phyloP scores from a whole-genome alignment of 1,140 invertebrate species.

The Penaeus indicus region DNA sequence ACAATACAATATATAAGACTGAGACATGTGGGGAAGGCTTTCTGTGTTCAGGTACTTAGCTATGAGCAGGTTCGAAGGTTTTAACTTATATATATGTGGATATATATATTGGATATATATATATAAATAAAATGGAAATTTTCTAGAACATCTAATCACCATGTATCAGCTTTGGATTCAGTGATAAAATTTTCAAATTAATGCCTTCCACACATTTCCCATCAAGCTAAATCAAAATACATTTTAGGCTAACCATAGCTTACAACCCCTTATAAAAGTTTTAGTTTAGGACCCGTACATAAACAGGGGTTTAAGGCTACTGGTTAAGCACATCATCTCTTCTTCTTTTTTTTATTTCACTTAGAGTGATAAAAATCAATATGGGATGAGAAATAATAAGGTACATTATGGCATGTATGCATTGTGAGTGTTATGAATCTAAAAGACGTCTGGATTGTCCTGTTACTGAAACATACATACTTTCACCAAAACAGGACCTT shows the following conservation, averaged over 20 bases:
- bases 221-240: slow-evolving; percentile 15
- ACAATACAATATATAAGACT: slow-evolving; percentile 25
- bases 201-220: slow-evolving; percentile 49
- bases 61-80: slow-evolving; percentile 40
- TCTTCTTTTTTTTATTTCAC: slow-evolving; percentile 22
- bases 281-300: slow-evolving; percentile 48
- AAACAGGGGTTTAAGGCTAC: slow-evolving; percentile 38
- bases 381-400: slow-evolving; percentile 15
- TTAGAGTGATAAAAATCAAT: slow-evolving; percentile 7
- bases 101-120: neutral
- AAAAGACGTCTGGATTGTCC: slow-evolving; percentile 36
- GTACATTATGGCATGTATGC: neutral
- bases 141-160: slow-evolving; percentile 28
- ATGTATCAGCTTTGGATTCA: slow-evolving; percentile 32
- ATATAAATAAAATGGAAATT: slow-evolving; percentile 39
- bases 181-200: slow-evolving; percentile 23
- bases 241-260: slow-evolving; percentile 25
- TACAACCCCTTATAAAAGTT: slow-evolving; percentile 43
- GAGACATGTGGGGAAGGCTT: slow-evolving; percentile 38
- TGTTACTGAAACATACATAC: slow-evolving; percentile 11
- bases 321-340: slow-evolving; percentile 21
- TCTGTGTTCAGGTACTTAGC: slow-evolving; percentile 37
- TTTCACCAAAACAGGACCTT: slow-evolving; percentile 23
- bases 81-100: neutral
- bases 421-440: slow-evolving; percentile 12